Evolutionary conservation across 2,888 invertebrate species (phyloP), one percentile per base, ranked within the genome.

Genomic region (Limnephilus lunatus): DNA sequence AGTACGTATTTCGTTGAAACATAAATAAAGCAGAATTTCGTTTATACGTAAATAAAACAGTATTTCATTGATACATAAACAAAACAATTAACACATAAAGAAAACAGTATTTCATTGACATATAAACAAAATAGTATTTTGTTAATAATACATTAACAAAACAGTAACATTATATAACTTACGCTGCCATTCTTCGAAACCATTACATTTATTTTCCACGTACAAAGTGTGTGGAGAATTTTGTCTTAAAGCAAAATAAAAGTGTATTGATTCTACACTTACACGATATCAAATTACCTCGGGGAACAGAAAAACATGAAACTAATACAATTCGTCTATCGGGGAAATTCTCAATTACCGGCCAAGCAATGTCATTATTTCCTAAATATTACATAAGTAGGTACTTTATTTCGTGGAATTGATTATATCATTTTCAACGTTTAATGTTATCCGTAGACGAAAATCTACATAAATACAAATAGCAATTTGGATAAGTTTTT

Each of bases 201-300:
- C n/a, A 9, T n/a, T 25, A 68, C 68, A n/a, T n/a, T 68, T 68
- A 25, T 68, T 68, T 68, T 68, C 9, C 68, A 68, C 68, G 68
- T 68, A 68, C 68, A 68, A 68, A 68, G 68, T 82, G 31, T 82
- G 32, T 82, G 1, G 32, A 19, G 82, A 82, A 82, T 82, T 82
- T 32, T 15, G 68, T 82, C 82, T 82, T 32, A 31, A 82, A 82
- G 32, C 30, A 31, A 82, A 32, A 82, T 82, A 82, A 82, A 82
- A 19, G 32, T 31, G 30, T 82, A 82, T 82, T 82, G 82, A 82
- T 82, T 82, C 32, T 32, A 32, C 19, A 32, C 82, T 82, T 82
- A 82, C 32, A 82, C 82, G 32, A 31, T 25, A 82, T 82, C 82
- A 31, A 15, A 82, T 82, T 32, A 82, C 82, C 15, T 31, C 14